phyloP scores from a whole-genome alignment of 2,113 vertebrate genomes.

The Cavia aperea region DNA sequence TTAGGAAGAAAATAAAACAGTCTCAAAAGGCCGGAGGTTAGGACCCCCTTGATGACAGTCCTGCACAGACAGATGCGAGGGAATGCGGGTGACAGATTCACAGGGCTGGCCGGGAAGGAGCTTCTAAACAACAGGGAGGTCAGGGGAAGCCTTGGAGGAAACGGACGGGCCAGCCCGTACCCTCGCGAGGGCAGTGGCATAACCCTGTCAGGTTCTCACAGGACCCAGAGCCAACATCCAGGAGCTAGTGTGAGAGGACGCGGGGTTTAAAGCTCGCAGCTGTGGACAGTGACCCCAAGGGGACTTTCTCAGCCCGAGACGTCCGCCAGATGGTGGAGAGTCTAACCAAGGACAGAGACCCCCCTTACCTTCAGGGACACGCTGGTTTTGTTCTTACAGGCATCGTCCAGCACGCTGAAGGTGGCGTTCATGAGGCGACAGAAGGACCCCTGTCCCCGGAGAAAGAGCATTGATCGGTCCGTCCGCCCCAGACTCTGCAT shows the following conservation, averaged over 20 bases:
- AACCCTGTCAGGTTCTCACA: neutral
- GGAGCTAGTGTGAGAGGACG: neutral
- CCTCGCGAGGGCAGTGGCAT: neutral
- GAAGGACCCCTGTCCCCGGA: conserved; percentile 30
- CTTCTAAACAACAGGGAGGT: no score
- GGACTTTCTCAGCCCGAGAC: neutral
- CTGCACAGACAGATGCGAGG: neutral
- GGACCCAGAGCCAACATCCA: neutral
- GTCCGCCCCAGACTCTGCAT: neutral
- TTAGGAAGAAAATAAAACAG: neutral
- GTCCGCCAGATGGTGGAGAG: neutral
- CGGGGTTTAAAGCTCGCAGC: neutral
- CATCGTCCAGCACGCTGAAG: neutral
- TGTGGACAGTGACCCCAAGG: neutral
- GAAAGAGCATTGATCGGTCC: accelerated
- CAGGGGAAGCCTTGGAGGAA: neutral
- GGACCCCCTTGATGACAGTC: neutral
- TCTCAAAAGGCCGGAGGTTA: neutral
- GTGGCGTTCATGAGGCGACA: conserved; percentile 18
- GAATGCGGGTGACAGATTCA: neutral
- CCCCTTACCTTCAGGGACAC: conserved; percentile 52
- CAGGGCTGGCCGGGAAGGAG: neutral
- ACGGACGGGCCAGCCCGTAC: neutral
- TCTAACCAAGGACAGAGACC: neutral
- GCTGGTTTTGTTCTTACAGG: neutral